Percentiles rank a stretch among this genome's conserved stretches.
phyloP scores from a whole-genome alignment of 2,888 invertebrate genomes.

The Cantharis lateralis region DNA sequence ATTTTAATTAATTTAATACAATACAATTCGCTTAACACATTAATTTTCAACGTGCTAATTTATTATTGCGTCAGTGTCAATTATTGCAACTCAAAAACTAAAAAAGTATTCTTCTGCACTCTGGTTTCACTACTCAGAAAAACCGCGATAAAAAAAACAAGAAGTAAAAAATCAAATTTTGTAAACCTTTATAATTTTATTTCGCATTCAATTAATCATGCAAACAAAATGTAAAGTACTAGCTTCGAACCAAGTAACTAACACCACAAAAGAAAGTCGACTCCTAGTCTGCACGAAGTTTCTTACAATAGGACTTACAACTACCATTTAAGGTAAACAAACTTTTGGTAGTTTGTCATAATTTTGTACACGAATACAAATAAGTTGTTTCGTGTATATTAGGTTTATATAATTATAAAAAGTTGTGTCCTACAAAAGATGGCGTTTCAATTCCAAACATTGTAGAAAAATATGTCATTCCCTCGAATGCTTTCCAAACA shows the following conservation, averaged over 20 bases:
- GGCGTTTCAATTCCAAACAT: background rate
- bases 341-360: conserved; percentile 12
- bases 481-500: background rate
- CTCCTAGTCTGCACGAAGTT: conserved; percentile 23
- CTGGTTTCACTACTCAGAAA: background rate
- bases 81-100: background rate
- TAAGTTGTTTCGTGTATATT: conserved; percentile 4
- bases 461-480: background rate
- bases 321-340: conserved; percentile 18
- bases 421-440: background rate
- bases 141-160: background rate
- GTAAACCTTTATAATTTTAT: background rate
- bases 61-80: too few species aligned
- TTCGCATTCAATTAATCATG: background rate
- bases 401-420: background rate
- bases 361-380: conserved; percentile 13
- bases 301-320: conserved; percentile 27
- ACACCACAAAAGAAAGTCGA: conserved; percentile 29
- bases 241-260: conserved; percentile 17
- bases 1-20: too few species aligned
- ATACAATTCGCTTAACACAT: too few species aligned
- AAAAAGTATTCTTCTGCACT: background rate
- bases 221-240: background rate
- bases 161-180: background rate
- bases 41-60: too few species aligned